These are phyloP conservation scores for Agrochola litura DNA, from an alignment of 2,888 invertebrate species.

Conservation along the genomic window DNA sequence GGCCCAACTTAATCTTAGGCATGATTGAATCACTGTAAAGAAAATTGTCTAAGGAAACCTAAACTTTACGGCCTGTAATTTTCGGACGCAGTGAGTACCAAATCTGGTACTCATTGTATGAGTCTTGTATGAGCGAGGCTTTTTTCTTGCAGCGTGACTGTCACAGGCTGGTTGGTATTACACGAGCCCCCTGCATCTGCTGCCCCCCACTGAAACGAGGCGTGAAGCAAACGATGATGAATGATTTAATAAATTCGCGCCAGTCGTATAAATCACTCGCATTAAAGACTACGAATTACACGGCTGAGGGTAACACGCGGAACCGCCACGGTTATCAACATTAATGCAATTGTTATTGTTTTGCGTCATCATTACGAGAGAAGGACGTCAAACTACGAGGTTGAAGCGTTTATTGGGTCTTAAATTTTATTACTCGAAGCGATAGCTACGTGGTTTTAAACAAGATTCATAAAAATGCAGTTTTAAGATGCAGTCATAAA, in stretches of 20 bases:
- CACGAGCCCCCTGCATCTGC: conserved; percentile 19
- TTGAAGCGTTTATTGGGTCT: conserved; percentile 1
- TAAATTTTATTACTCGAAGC: conserved; percentile 9
- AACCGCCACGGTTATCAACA: conserved; percentile 30
- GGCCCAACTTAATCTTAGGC: conserved; percentile 2
- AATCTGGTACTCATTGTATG: neutral
- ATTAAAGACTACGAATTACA: conserved; percentile 61
- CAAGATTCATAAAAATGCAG: conserved; percentile 29
- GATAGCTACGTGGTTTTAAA: conserved; percentile 13
- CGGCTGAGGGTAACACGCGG: conserved; percentile 36
- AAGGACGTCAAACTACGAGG: conserved; percentile 36
- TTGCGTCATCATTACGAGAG: conserved; percentile 30
- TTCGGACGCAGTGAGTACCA: neutral
- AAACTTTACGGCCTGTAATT: neutral
- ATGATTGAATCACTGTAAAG: conserved; percentile 4
- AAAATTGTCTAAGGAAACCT: neutral
- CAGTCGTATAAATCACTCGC: conserved; percentile 72
- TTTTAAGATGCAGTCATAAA: conserved; percentile 37
- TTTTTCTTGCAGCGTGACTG: neutral
- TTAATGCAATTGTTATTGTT: conserved; percentile 23
- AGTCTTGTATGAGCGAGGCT: neutral
- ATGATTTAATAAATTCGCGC: conserved; percentile 78
- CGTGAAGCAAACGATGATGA: conserved; percentile 72
- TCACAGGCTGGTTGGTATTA: neutral
- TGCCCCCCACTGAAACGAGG: conserved; percentile 53